A percentile compares a stretch with the other conserved stretches of the same genome.
Conservation (phyloP, 2,113 vertebrate genomes). For the Triplophysa rosa region DNA sequence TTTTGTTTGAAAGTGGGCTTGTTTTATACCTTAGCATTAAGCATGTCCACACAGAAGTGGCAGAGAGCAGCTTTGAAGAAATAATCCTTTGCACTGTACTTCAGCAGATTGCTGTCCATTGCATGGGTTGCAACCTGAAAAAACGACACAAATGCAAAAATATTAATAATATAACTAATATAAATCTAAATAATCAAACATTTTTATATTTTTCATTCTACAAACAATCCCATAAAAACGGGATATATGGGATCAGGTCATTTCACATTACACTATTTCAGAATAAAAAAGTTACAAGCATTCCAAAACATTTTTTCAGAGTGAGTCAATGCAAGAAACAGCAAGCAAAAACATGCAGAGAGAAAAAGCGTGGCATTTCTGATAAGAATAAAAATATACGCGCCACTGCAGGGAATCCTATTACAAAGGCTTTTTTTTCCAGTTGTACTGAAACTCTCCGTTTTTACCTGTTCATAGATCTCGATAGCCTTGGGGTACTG, state of each 20-base stretch:
- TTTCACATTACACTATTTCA: not conserved
- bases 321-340: not conserved
- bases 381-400: not conserved
- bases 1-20: not conserved
- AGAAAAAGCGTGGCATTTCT: not conserved
- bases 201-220: too few species aligned
- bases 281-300: not conserved
- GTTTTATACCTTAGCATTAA: slow-evolving; percentile 84
- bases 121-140: slow-evolving; percentile 82
- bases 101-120: slow-evolving; percentile 91
- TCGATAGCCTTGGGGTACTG: slow-evolving; percentile 90
- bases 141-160: not conserved
- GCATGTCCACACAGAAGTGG: slow-evolving; percentile 93
- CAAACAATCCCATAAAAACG: too few species aligned
- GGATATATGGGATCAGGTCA: too few species aligned
- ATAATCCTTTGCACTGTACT: slow-evolving; percentile 93
- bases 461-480: slow-evolving; percentile 87
- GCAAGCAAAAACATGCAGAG: not conserved
- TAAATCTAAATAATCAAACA: too few species aligned
- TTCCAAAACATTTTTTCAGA: not conserved
- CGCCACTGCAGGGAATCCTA: not conserved
- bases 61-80: slow-evolving; percentile 93
- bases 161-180: not conserved
- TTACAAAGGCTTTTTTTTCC: too few species aligned
- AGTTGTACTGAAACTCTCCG: too few species aligned